Conservation (phyloP, 2,888 invertebrate genomes). For the Altica lythri region DNA sequence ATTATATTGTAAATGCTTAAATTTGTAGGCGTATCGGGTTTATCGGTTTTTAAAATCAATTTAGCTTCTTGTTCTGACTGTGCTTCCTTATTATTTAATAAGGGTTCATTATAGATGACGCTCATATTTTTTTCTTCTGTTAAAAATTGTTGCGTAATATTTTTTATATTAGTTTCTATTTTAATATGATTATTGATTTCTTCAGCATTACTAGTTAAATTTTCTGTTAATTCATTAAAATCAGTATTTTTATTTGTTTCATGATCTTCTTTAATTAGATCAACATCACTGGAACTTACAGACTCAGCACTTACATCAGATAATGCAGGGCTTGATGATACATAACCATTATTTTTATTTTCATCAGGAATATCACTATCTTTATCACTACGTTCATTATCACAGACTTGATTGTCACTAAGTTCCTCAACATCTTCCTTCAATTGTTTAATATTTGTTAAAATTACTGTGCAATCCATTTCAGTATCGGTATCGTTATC, state of each 20-base stretch:
- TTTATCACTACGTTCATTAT: conserved; percentile 29
- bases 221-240: no score
- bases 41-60: no score
- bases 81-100: background rate
- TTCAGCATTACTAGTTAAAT: no score
- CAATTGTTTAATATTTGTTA: conserved; percentile 52
- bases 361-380: conserved; percentile 12
- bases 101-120: no score
- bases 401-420: conserved; percentile 24
- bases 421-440: conserved; percentile 26
- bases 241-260: background rate
- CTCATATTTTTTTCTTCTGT: background rate
- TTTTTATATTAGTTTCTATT: background rate
- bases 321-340: conserved; percentile 50
- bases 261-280: conserved; percentile 29
- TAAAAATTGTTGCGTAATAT: background rate
- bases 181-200: background rate
- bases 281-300: conserved; percentile 51
- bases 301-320: conserved; percentile 54
- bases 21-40: no score
- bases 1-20: no score
- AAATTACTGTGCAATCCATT: conserved; percentile 57
- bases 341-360: conserved; percentile 31
- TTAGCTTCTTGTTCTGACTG: no score
- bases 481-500: conserved; percentile 67